Conservation (phyloP, 2,888 invertebrate genomes). For the Lasioglossum malachurum region DNA sequence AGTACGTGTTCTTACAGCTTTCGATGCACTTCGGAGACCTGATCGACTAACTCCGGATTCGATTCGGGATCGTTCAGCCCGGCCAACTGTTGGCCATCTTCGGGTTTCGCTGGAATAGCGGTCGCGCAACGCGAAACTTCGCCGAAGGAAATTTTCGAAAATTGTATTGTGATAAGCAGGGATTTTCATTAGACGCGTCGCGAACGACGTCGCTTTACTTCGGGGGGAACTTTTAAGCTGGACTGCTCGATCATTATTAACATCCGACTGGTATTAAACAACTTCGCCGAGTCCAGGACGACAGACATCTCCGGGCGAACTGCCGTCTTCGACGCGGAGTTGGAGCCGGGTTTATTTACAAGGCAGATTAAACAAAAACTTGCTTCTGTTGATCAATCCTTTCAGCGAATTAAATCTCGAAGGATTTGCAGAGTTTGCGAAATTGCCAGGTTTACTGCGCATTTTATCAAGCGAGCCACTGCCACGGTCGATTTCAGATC, state of each 20-base stretch:
- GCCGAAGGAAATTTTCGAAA: not conserved
- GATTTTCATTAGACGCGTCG: not conserved
- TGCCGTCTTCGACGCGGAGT: not conserved
- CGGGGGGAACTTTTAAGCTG: not conserved
- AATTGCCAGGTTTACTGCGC: not conserved
- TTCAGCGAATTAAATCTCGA: not conserved
- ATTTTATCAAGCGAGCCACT: not conserved
- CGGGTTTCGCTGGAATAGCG: not conserved
- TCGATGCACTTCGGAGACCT: conserved; percentile 27
- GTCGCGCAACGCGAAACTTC: not conserved
- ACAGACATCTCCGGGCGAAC: not conserved
- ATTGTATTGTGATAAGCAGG: not conserved
- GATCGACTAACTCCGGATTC: conserved; percentile 33
- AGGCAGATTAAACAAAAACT: not conserved
- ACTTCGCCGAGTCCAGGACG: not conserved
- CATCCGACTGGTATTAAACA: not conserved
- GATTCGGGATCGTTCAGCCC: conserved; percentile 18
- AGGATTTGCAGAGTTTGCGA: not conserved
- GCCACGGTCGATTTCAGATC: not conserved
- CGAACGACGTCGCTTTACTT: not conserved
- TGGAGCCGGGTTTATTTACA: not conserved
- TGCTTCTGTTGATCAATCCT: not conserved
- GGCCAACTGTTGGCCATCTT: conserved; percentile 1
- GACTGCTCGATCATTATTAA: not conserved
- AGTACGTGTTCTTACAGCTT: conserved; percentile 33